phyloP scores from a whole-genome alignment of 2,888 invertebrate genomes.

The Uloborus plumipes region DNA sequence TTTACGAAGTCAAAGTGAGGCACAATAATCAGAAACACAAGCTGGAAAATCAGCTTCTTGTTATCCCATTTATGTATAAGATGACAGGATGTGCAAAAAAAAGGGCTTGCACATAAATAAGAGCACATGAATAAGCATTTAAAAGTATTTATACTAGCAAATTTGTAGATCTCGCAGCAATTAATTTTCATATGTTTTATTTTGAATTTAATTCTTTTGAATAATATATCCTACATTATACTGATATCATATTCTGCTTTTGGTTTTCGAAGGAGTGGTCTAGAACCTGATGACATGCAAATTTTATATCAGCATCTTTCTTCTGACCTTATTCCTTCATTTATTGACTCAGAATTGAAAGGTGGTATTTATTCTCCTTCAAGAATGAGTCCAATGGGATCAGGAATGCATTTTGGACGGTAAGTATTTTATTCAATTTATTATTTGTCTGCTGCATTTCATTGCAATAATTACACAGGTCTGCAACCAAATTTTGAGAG shows the following conservation, averaged over 20 bases:
- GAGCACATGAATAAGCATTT: no score
- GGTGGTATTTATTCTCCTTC: conserved; percentile 65
- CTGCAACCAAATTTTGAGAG: no score
- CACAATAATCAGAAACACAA: no score
- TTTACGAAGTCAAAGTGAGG: no score
- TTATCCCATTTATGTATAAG: no score
- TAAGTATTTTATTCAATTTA: conserved; percentile 56
- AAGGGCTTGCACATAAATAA: no score
- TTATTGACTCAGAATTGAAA: conserved; percentile 73
- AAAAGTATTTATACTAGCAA: no score
- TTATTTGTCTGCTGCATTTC: not conserved
- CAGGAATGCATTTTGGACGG: conserved; percentile 69
- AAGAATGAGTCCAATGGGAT: conserved; percentile 45
- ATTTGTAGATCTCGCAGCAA: no score
- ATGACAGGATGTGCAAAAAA: no score
- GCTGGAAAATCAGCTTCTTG: no score
- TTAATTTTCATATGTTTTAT: not conserved
- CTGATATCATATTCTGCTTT: not conserved
- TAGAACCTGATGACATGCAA: conserved; percentile 87
- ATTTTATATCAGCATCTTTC: conserved; percentile 89
- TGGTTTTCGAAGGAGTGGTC: conserved; percentile 81
- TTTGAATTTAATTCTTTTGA: not conserved
- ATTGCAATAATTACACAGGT: no score
- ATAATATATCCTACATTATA: not conserved
- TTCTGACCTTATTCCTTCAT: conserved; percentile 82